Base-by-base conservation (phyloP, 2,797 vertebrate genomes). In the Syngnathus rostellatus region DNA sequence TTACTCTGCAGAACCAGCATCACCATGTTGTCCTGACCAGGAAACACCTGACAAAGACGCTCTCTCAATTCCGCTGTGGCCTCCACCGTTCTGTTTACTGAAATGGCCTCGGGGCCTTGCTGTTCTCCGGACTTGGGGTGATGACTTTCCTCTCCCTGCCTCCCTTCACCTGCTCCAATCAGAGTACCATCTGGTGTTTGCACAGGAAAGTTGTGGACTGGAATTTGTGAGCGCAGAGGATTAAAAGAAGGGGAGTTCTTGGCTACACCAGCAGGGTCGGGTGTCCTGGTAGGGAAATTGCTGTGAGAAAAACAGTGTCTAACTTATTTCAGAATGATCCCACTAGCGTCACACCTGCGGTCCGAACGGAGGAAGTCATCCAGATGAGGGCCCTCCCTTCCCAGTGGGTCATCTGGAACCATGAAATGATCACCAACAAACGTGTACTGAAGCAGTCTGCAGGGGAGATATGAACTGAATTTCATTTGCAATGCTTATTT, bases 401-500 rank as follows among this genome's bases (percentile, higher is more conserved):
- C 94, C 68, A 97, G 68, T 0, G 94, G 94, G 66, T 97, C 94
- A 45, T 96, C 94, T 0, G 94, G 94, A 53, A 97, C 90, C 94
- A 97, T 96, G 82, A 96, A 96, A 70, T 88, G 92, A 75, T 96
- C 93, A 6, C 92, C 93, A 21, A 91, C 94, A 68, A 97, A 95
- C 1, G 93, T 94, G 77, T 93, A 96, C 83, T 93, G 94, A 46
- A 97, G 90, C 68, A 97, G 77, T 67, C 94, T 96, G 74, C 5
- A 50, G 51, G 55, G 45, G 19, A 39, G 9, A 64, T 6, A 16
- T 2, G 6, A 19, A 48, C 16, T 16, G 45, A 19, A 16, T 48
- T 17, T 48, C 17, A 17, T 16, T 48, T 16, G 45, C 45, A 48
- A 16, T 16, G 45, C 45, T 16, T 14, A 16, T 16, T 17, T 17